phyloP scores from a whole-genome alignment of 1,140 invertebrate genomes.

The Metaphire vulgaris region DNA sequence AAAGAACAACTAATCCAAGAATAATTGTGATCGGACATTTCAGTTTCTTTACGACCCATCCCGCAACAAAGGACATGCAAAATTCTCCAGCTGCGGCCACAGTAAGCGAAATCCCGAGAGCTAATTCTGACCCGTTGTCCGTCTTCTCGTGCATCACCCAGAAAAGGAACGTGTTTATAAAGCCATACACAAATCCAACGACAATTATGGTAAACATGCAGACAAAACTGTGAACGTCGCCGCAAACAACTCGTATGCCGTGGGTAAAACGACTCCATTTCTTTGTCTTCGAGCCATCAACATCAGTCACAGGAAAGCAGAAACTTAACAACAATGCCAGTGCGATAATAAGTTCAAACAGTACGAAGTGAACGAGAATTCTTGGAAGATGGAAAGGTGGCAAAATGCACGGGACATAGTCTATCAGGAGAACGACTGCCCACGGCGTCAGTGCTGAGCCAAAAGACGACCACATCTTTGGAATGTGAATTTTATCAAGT shows the following conservation, averaged over 20 bases:
- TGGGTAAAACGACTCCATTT: constrained; percentile 2
- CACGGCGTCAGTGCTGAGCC: constrained; percentile 2
- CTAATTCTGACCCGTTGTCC: constrained; percentile 4
- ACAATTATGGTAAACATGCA: constrained; percentile 1
- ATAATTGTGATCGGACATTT: constrained; percentile 1
- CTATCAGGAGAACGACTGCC: constrained; percentile 4
- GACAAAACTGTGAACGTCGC: not conserved
- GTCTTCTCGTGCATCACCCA: constrained; percentile 13
- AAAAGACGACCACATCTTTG: not conserved
- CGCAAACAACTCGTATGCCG: not conserved
- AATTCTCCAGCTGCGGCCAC: constrained; percentile 9
- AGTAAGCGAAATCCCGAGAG: not conserved
- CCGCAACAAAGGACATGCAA: not conserved
- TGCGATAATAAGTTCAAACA: not conserved
- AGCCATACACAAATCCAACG: not conserved
- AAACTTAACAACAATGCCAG: not conserved
- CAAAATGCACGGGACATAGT: constrained; percentile 10
- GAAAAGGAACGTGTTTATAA: constrained; percentile 1
- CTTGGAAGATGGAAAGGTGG: not conserved
- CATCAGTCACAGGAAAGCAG: constrained; percentile 6
- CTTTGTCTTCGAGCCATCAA: not conserved
- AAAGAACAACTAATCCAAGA: not conserved
- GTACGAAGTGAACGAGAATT: constrained; percentile 14
- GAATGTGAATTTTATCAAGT: not conserved
- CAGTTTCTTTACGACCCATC: constrained; percentile 7